Percentiles rank a stretch among this genome's conserved stretches.
These are phyloP conservation scores for Eubasilissa regina DNA, from an alignment of 1,140 invertebrate species.

Conservation along the genomic window DNA sequence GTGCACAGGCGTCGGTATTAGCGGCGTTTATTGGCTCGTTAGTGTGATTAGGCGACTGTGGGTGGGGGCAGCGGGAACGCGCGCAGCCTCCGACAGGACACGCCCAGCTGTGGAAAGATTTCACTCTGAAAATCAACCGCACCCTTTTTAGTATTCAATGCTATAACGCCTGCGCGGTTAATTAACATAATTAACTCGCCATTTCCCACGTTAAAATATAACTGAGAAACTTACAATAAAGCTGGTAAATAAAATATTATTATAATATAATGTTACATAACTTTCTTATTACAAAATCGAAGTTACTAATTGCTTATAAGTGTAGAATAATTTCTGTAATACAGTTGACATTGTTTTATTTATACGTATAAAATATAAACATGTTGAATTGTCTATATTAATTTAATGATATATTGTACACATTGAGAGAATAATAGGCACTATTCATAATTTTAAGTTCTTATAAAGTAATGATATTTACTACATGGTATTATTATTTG, in stretches of 20 bases:
- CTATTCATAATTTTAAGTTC: background rate
- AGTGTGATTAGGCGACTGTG: constrained; percentile 54
- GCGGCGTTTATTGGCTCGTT: constrained; percentile 59
- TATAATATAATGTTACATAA: too few species aligned
- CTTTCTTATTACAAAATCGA: too few species aligned
- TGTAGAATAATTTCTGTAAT: too few species aligned
- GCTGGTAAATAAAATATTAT: too few species aligned
- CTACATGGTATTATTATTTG: background rate
- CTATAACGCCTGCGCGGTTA: background rate
- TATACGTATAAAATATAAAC: too few species aligned
- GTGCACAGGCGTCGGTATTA: constrained; percentile 54
- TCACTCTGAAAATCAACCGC: constrained; percentile 30
- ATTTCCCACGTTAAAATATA: background rate
- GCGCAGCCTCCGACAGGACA: constrained; percentile 56
- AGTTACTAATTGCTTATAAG: too few species aligned
- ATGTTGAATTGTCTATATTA: too few species aligned
- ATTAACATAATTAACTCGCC: background rate
- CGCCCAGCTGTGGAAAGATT: constrained; percentile 40
- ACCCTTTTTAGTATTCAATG: constrained; percentile 22
- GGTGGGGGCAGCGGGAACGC: constrained; percentile 32
- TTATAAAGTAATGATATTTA: background rate
- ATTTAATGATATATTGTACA: too few species aligned
- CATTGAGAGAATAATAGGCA: background rate
- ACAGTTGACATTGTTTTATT: too few species aligned
- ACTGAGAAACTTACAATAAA: too few species aligned